Base-by-base conservation (phyloP, 2,797 vertebrate species). In the Lophius americanus region DNA sequence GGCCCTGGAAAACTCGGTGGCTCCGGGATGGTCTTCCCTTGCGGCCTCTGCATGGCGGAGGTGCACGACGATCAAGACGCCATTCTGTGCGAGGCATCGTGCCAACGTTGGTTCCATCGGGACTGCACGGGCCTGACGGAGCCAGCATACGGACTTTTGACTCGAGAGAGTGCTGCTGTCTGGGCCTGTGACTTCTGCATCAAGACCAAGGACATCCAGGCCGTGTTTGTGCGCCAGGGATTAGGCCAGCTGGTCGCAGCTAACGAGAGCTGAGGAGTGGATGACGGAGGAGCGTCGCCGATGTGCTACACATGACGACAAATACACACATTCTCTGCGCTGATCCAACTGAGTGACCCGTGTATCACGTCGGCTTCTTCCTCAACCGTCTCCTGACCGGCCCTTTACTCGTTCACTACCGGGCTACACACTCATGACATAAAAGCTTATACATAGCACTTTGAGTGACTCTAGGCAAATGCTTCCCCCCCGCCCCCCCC, bases 121-220 rank as follows among this genome's bases (percentile, higher is more conserved):
- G 98, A 98, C 77, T 99, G 98, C 91, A 98, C 98, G 0, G 97
- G 98, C 46, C 95, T 99, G 89, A 99, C 97, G 0, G 97, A 99
- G 88, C 97, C 95, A 0, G 97, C 98, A 8, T 99, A 99, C 0
- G 96, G 97, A 76, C 90, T 99, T 80, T 95, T 99, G 80, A 99
- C 97, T 78, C 95, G 96, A 0, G 98, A 99, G 91, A 95, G 95
- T 12, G 95, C 96, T 0, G 97, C 97, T 0, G 97, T 99, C 42
- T 99, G 98, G 98, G 98, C 98, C 85, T 99, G 98, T 0, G 97
- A 99, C 72, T 97, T 96, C 89, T 99, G 98, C 89, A 96, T 99
- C 84, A 99, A 99, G 90, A 98, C 95, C 33, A 99, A 99, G 94
- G 97, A 99, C 92, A 99, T 99, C 85, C 97, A 99, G 87, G 96